These are phyloP conservation scores for Eulithis testata DNA, from an alignment of 2,888 invertebrate genomes.

Conservation along the genomic window DNA sequence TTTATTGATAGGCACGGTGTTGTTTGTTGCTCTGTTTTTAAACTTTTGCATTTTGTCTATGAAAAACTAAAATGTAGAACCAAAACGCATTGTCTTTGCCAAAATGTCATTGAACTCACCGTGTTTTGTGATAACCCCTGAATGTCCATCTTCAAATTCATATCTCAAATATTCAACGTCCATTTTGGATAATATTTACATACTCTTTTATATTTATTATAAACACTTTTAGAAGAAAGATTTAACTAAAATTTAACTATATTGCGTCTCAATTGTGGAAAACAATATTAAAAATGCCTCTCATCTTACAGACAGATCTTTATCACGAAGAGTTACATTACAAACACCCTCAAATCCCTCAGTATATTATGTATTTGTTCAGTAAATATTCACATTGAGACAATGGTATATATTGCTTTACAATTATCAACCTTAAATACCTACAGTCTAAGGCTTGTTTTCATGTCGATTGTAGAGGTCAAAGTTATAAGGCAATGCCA, in stretches of 20 bases:
- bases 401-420: constrained; percentile 6
- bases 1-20: too few species aligned
- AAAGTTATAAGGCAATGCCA: constrained; percentile 32
- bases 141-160: constrained; percentile 64
- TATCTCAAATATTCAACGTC: constrained; percentile 70
- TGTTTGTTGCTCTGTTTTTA: too few species aligned
- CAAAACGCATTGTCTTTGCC: too few species aligned
- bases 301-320: constrained; percentile 30
- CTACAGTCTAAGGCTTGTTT: background rate
- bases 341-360: constrained; percentile 33
- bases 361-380: constrained; percentile 32
- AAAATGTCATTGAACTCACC: constrained; percentile 55
- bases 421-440: constrained; percentile 5
- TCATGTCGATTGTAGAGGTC: background rate
- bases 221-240: background rate
- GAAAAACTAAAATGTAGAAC: too few species aligned
- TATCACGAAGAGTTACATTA: constrained; percentile 35
- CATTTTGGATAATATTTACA: constrained; percentile 48
- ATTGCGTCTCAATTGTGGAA: constrained; percentile 30
- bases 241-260: background rate
- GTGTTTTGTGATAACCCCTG: constrained; percentile 65
- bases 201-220: background rate
- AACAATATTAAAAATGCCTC: constrained; percentile 35
- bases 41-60: too few species aligned
- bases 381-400: constrained; percentile 23